A percentile compares a stretch with the other conserved stretches of the same genome.
Conservation (phyloP, 1,140 invertebrate species). For the Pararge aegeria region DNA sequence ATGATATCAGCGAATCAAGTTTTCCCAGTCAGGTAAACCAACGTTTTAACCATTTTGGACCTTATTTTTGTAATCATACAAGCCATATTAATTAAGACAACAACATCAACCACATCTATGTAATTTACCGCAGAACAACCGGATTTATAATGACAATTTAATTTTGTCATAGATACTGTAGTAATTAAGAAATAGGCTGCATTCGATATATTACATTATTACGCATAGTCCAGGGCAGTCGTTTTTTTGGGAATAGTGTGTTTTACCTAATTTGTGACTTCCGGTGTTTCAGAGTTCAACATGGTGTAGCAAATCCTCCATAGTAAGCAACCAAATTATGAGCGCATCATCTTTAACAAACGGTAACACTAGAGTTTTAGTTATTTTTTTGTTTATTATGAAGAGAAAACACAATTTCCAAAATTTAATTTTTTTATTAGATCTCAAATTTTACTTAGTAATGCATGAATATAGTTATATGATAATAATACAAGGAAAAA, state of each 20-base stretch:
- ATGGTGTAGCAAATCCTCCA: constrained; percentile 49
- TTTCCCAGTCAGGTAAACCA: constrained; percentile 60
- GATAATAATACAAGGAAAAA: too few relatives aligned
- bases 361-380: constrained; percentile 34
- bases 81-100: constrained; percentile 18
- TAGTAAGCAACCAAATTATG: constrained; percentile 45
- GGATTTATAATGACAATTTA: constrained; percentile 70
- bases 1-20: constrained; percentile 55
- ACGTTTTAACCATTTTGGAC: constrained; percentile 33
- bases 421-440: not conserved
- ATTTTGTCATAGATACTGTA: constrained; percentile 56
- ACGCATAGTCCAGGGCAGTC: constrained; percentile 35
- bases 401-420: too few relatives aligned
- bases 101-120: constrained; percentile 24
- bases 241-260: constrained; percentile 22
- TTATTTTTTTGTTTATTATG: not conserved
- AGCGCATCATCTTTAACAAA: constrained; percentile 48
- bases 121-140: constrained; percentile 66
- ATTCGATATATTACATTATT: constrained; percentile 44
- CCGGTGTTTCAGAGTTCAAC: constrained; percentile 49
- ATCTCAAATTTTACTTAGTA: too few relatives aligned
- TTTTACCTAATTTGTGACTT: constrained; percentile 26
- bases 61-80: constrained; percentile 27
- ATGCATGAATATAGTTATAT: too few relatives aligned
- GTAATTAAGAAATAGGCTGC: constrained; percentile 56